These are phyloP conservation scores for Selene dorsalis DNA, from an alignment of 2,797 vertebrate genomes.

Conservation along the genomic window DNA sequence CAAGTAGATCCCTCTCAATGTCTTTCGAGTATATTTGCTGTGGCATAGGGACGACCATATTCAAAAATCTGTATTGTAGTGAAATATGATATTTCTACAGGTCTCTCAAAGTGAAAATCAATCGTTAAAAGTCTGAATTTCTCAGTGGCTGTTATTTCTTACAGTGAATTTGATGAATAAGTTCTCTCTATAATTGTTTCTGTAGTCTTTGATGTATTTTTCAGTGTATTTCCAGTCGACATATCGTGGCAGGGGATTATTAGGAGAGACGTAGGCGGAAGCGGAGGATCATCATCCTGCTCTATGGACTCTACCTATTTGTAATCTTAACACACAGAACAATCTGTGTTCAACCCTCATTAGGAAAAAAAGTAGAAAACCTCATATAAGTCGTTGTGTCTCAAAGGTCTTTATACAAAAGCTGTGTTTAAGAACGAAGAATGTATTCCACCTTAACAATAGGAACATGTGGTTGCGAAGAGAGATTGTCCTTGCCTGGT, in stretches of 20 bases:
- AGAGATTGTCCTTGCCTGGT: constrained; percentile 49
- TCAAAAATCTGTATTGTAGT: constrained; percentile 64
- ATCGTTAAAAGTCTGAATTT: constrained; percentile 38
- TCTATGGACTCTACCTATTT: constrained; percentile 43
- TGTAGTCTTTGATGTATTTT: constrained; percentile 58
- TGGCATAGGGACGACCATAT: constrained; percentile 56
- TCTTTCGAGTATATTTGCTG: constrained; percentile 65
- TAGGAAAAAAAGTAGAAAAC: constrained; percentile 28
- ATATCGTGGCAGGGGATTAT: constrained; percentile 48
- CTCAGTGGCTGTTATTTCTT: constrained; percentile 64
- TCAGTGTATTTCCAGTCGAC: constrained; percentile 53
- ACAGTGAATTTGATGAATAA: constrained; percentile 41
- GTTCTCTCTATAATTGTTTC: constrained; percentile 50
- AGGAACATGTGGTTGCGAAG: constrained; percentile 66
- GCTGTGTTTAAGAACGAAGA: constrained; percentile 51
- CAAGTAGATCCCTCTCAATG: constrained; percentile 45
- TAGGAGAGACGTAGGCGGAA: constrained; percentile 39
- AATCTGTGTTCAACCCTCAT: constrained; percentile 27
- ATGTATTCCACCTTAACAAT: constrained; percentile 60
- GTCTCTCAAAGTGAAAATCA: constrained; percentile 54
- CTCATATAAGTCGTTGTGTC: constrained; percentile 32
- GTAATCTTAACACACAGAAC: constrained; percentile 37
- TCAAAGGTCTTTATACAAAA: constrained; percentile 31
- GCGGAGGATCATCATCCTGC: constrained; percentile 8
- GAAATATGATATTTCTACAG: constrained; percentile 57